These are phyloP conservation scores for Drosophila serrata DNA, from an alignment of 1,140 invertebrate species.

Conservation along the genomic window DNA sequence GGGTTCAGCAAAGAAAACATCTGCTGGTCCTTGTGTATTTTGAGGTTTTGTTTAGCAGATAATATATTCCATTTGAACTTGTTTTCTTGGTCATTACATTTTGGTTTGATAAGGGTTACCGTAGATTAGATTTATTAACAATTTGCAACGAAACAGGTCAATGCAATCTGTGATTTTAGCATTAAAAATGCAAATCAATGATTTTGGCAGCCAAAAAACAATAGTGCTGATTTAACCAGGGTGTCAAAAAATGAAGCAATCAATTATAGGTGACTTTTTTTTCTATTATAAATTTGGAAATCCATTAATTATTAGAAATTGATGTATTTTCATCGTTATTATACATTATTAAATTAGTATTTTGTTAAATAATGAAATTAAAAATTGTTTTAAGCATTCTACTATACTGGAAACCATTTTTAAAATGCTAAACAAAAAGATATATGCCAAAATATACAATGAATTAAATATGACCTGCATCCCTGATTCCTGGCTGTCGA, in stretches of 20 bases:
- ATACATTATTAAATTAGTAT: no score
- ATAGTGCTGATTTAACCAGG: constrained; percentile 8
- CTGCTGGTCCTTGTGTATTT: constrained; percentile 17
- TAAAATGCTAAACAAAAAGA: not conserved
- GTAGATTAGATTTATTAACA: constrained; percentile 11
- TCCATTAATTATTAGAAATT: no score
- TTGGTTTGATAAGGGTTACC: not conserved
- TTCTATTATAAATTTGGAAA: not conserved
- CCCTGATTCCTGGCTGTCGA: constrained; percentile 14
- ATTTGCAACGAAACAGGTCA: constrained; percentile 3
- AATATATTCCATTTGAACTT: constrained; percentile 29
- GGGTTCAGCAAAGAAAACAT: not conserved
- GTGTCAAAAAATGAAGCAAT: not conserved
- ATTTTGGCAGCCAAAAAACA: constrained; percentile 11
- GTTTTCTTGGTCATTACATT: constrained; percentile 18
- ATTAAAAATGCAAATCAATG: constrained; percentile 27
- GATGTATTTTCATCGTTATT: no score
- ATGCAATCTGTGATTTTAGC: constrained; percentile 11
- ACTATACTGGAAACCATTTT: not conserved
- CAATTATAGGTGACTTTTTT: not conserved
- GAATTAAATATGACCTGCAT: not conserved
- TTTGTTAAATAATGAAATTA: no score
- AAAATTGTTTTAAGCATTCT: no score
- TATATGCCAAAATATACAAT: not conserved
- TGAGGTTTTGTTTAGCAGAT: constrained; percentile 20